These are phyloP conservation scores for Streptopelia turtur DNA, from an alignment of 2,797 vertebrate species.

Conservation along the genomic window DNA sequence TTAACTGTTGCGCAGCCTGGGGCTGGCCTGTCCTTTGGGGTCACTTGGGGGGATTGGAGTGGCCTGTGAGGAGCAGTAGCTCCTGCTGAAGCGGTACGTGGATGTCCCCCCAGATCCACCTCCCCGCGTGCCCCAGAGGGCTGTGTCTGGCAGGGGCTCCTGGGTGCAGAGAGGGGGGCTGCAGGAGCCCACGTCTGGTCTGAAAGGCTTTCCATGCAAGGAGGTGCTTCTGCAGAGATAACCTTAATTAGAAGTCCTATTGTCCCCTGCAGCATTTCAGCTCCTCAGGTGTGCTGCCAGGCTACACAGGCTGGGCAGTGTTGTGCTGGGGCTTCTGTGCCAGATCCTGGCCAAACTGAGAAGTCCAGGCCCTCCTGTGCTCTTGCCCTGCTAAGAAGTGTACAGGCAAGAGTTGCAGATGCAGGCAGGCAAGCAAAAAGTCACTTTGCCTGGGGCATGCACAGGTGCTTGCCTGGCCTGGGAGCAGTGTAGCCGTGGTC, in stretches of 20 bases:
- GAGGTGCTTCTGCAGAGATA: background rate
- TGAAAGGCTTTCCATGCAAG: background rate
- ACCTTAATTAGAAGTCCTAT: background rate
- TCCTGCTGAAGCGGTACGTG: background rate
- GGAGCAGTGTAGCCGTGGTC: fast-evolving
- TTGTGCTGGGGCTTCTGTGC: background rate
- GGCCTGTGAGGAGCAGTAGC: background rate
- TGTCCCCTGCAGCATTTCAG: slow-evolving; percentile 18
- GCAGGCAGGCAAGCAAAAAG: background rate
- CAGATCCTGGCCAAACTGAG: background rate
- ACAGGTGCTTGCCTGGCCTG: background rate
- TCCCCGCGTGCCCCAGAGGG: fast-evolving
- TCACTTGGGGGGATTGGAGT: background rate
- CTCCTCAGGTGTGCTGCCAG: background rate
- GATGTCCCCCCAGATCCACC: background rate
- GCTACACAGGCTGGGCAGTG: background rate
- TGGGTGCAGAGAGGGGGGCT: background rate
- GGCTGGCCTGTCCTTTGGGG: background rate
- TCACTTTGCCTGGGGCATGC: background rate
- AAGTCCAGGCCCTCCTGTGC: background rate
- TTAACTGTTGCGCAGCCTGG: slow-evolving; percentile 14
- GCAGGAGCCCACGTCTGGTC: background rate
- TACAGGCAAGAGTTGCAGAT: background rate
- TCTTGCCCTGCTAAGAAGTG: background rate
- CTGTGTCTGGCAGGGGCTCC: background rate